Conservation (phyloP, 2,113 vertebrate species). For the Pterocles gutturalis region DNA sequence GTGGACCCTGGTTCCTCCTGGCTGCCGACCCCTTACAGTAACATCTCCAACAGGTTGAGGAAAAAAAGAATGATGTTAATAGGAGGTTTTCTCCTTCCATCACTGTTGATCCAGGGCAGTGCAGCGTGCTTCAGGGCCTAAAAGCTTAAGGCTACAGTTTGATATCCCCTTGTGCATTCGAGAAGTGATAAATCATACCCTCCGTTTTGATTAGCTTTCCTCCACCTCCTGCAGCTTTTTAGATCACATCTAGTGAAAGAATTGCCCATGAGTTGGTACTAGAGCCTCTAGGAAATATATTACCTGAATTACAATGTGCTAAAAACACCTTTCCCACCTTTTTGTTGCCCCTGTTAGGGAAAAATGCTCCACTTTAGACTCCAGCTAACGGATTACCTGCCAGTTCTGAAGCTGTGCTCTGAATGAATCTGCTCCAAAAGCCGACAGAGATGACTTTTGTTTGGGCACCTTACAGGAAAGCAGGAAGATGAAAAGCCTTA, state of each 20-base stretch:
- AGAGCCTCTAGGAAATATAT: neutral
- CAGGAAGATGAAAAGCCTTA: constrained; percentile 47
- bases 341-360: neutral
- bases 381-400: constrained; percentile 19
- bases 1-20: neutral
- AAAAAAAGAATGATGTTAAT: neutral
- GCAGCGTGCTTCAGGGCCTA: neutral
- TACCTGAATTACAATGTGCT: neutral
- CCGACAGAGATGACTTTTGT: constrained; percentile 15
- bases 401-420: constrained; percentile 1
- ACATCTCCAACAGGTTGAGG: neutral
- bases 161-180: fast-evolving
- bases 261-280: neutral
- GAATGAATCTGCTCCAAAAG: constrained; percentile 49
- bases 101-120: neutral
- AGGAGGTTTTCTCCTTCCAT: neutral
- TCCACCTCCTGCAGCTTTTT: neutral
- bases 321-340: neutral
- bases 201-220: neutral
- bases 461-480: constrained; percentile 20
- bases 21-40: neutral
- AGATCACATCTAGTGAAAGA: neutral
- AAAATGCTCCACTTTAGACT: constrained; percentile 1
- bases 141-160: neutral
- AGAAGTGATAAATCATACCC: neutral